Base-by-base conservation (phyloP, 2,888 invertebrate genomes). In the Stramonita haemastoma region DNA sequence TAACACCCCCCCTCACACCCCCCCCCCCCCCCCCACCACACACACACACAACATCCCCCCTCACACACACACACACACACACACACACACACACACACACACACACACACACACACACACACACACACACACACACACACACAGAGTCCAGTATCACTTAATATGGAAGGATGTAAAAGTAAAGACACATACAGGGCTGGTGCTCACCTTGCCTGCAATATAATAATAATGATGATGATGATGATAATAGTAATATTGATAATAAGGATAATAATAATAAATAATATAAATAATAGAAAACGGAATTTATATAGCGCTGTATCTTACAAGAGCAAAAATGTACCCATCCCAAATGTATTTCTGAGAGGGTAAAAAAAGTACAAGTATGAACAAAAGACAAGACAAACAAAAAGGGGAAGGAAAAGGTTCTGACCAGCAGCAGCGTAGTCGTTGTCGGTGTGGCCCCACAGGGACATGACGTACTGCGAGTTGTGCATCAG, bases 401-500 rank as follows among this genome's bases (percentile, higher is more conserved):
- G 46, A 70, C 70, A n/a, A 26, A 5, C n/a, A 70, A 2, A 22
- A 73, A 26, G 8, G 26, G n/a, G 73, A 2, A 73, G 2, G n/a
- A 32, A 79, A n/a, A n/a, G n/a, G n/a, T 29, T 29, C 86, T 22
- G 22, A 34, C 94, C 93, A 8, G 91, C 93, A 17, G 92, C 90
- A 19, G 93, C 91, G 86, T 92, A 94, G 84, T 93, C 93, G 36
- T 90, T 90, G 32, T 91, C 89, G 1, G 92, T 91, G 83, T 94
- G 93, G 0, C 93, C 93, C 90, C 93, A 94, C 26, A 91, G 90
- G 22, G 93, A 93, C 26, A 90, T 90, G 4, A 94, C 91, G 86
- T 94, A 94, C 86, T 93, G 77, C 81, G 87, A 90, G 89, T 94
- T 94, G 89, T 93, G 92, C 89, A 92, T 92, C 11, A 94, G 92